Conservation (phyloP, 1,140 invertebrate genomes). For the Rhyacophila brunnea region DNA sequence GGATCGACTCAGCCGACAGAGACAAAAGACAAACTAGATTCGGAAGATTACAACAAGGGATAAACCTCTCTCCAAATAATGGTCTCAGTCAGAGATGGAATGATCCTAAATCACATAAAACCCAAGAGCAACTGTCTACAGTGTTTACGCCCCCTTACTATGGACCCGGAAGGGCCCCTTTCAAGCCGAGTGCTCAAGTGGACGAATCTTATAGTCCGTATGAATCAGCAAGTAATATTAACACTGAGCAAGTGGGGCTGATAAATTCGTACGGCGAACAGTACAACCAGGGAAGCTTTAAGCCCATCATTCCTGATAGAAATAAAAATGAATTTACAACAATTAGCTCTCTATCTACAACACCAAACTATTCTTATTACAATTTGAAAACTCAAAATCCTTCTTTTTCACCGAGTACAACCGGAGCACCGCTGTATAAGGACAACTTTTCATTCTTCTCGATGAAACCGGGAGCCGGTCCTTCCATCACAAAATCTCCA, state of each 20-base stretch:
- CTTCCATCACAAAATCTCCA: conserved; percentile 54
- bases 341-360: conserved; percentile 8
- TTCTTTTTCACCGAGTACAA: conserved; percentile 15
- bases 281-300: conserved; percentile 21
- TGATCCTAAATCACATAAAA: conserved; percentile 15
- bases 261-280: conserved; percentile 6
- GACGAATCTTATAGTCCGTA: conserved; percentile 16
- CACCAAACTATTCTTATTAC: conserved; percentile 29
- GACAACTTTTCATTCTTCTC: conserved; percentile 33
- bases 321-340: conserved; percentile 16
- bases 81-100: conserved; percentile 14
- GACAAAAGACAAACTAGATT: conserved; percentile 48
- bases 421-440: conserved; percentile 18
- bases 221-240: conserved; percentile 10
- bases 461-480: conserved; percentile 22
- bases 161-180: conserved; percentile 8
- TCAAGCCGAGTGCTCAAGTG: conserved; percentile 33
- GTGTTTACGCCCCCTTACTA: too few relatives aligned
- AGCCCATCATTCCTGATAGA: conserved; percentile 22
- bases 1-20: conserved; percentile 43
- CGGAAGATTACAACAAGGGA: conserved; percentile 35
- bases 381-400: conserved; percentile 27
- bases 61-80: conserved; percentile 9
- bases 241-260: conserved; percentile 7
- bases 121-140: conserved; percentile 2